A percentile compares a stretch with the other conserved stretches of the same genome.
These are phyloP conservation scores for Chroicocephalus ridibundus DNA, from an alignment of 2,113 vertebrate species.

Conservation along the genomic window DNA sequence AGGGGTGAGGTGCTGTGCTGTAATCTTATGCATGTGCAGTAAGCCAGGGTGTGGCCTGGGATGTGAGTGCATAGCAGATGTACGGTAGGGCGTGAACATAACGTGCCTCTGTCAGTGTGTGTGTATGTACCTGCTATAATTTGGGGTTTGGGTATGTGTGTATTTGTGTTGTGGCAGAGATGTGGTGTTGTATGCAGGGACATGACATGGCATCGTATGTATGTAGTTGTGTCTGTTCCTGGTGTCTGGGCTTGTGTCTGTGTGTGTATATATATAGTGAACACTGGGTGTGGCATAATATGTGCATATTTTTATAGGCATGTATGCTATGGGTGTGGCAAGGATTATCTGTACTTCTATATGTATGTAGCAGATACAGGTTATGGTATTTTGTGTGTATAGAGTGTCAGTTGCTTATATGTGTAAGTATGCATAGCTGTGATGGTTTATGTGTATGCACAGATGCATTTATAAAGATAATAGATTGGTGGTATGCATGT, in stretches of 20 bases:
- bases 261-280: background rate
- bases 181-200: background rate
- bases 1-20: background rate
- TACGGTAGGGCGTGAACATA: rapidly evolving
- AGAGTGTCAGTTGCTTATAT: background rate
- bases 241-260: background rate
- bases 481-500: background rate
- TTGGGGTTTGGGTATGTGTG: background rate
- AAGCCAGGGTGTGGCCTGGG: background rate
- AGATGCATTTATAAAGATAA: background rate
- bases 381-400: background rate
- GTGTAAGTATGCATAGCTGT: background rate
- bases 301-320: background rate
- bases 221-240: background rate
- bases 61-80: background rate
- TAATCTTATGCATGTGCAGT: background rate
- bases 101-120: rapidly evolving
- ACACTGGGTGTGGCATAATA: background rate
- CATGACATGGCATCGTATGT: background rate
- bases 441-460: background rate
- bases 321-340: background rate
- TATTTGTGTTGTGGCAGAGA: background rate
- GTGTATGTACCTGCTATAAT: background rate
- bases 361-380: background rate
- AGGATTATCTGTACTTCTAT: background rate